A percentile compares a stretch with the other conserved stretches of the same genome.
Conservation (phyloP, 2,797 vertebrate genomes). For the Crypturellus tataupa region DNA sequence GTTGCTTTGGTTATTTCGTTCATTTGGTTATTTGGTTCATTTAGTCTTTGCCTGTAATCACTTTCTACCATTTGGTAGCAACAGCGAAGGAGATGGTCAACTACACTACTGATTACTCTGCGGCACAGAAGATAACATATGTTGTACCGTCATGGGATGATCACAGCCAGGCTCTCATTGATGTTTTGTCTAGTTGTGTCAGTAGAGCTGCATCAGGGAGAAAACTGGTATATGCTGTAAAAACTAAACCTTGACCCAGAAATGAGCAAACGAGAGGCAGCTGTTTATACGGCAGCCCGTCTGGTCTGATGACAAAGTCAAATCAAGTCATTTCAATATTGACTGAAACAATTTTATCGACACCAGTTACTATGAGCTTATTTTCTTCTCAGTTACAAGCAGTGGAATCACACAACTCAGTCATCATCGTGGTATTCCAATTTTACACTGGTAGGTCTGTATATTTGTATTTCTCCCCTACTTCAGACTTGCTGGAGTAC, state of each 20-base stretch:
- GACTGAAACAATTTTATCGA: neutral
- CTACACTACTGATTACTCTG: neutral
- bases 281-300: neutral
- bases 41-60: neutral
- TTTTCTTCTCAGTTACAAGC: neutral
- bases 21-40: neutral
- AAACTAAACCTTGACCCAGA: neutral
- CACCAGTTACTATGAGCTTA: neutral
- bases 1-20: neutral
- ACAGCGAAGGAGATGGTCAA: neutral
- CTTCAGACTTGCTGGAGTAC: neutral
- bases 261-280: neutral
- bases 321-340: conserved; percentile 7
- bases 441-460: neutral
- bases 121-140: neutral
- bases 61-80: neutral
- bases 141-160: neutral
- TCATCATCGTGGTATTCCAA: neutral
- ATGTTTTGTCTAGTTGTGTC: neutral
- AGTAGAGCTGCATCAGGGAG: neutral
- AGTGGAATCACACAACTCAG: neutral
- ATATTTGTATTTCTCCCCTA: neutral
- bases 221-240: neutral
- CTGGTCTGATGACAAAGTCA: neutral
- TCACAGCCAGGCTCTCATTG: neutral